Evolutionary conservation across 2,113 vertebrate species (phyloP).

Genomic region (Atrichornis clamosus): DNA sequence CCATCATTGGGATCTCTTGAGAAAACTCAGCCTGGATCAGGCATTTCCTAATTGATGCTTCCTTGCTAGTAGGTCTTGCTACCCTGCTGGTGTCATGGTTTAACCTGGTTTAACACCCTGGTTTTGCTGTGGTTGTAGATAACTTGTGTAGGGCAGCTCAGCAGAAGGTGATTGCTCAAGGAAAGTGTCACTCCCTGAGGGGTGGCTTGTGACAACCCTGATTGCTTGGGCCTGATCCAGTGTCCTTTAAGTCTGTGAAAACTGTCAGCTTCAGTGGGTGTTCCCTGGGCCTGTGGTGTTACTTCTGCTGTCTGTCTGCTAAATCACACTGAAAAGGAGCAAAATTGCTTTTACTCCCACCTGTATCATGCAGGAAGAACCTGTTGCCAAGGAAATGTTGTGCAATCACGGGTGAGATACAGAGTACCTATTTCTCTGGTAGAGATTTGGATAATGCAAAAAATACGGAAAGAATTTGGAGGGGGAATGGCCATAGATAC

Average conservation of each 20-base stretch:
- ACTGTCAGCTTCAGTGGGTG: background rate
- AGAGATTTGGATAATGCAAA: background rate
- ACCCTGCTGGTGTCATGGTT: background rate
- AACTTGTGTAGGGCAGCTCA: background rate
- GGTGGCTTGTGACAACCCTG: background rate
- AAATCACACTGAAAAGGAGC: background rate
- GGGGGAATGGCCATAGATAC: background rate
- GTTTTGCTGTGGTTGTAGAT: background rate
- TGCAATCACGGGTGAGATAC: background rate
- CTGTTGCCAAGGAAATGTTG: slow-evolving; percentile 20
- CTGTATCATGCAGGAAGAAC: background rate
- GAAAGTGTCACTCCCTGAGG: background rate
- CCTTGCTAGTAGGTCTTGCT: background rate
- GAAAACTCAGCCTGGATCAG: background rate
- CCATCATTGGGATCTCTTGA: background rate
- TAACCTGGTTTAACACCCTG: background rate
- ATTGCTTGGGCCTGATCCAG: background rate
- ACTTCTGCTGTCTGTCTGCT: background rate
- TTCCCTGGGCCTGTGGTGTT: background rate
- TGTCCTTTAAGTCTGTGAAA: background rate
- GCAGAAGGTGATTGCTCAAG: background rate
- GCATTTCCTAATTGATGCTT: background rate
- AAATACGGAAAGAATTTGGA: background rate
- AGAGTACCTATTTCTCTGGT: background rate
- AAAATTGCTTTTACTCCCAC: background rate